These are phyloP conservation scores for Oenanthe melanoleuca DNA, from an alignment of 2,113 vertebrate genomes.

Conservation along the genomic window DNA sequence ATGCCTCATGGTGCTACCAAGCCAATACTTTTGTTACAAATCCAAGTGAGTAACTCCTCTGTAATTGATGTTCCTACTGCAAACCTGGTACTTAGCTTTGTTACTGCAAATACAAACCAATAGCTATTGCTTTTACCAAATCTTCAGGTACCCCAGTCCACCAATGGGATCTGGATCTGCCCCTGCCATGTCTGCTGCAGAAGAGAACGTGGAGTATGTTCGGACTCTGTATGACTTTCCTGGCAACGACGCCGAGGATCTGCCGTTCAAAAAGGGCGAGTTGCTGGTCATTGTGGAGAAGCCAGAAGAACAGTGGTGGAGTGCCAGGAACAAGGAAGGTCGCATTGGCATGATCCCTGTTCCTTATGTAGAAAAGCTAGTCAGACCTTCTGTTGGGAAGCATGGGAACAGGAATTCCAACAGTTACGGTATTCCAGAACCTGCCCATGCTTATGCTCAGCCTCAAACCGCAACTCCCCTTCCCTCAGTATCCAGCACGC, in stretches of 20 bases:
- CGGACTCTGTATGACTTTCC: slow-evolving; percentile 98
- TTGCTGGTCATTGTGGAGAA: slow-evolving; percentile 94
- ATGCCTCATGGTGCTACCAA: background rate
- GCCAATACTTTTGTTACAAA: background rate
- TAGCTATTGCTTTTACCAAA: background rate
- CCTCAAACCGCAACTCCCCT: slow-evolving; percentile 92
- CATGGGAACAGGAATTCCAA: slow-evolving; percentile 93
- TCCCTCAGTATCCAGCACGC: slow-evolving; percentile 80
- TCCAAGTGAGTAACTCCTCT: background rate
- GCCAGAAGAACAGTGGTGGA: slow-evolving; percentile 99
- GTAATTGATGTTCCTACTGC: background rate
- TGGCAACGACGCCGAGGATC: slow-evolving; percentile 95
- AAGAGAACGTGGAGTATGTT: slow-evolving; percentile 93
- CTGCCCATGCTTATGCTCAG: slow-evolving; percentile 91
- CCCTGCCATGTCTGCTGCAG: slow-evolving; percentile 71
- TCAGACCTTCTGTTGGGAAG: slow-evolving; percentile 81
- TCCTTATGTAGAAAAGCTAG: slow-evolving; percentile 95
- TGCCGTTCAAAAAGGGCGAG: slow-evolving; percentile 97
- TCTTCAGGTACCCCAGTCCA: slow-evolving; percentile 84
- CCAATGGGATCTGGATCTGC: slow-evolving; percentile 77
- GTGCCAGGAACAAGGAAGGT: slow-evolving; percentile 95
- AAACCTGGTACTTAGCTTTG: background rate
- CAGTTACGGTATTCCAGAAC: slow-evolving; percentile 96
- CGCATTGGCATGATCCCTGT: slow-evolving; percentile 97
- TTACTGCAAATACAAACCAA: background rate